Percentiles rank a stretch among this genome's conserved stretches.
Conservation (phyloP, 2,888 invertebrate genomes). For the Limnephilus auricula region DNA sequence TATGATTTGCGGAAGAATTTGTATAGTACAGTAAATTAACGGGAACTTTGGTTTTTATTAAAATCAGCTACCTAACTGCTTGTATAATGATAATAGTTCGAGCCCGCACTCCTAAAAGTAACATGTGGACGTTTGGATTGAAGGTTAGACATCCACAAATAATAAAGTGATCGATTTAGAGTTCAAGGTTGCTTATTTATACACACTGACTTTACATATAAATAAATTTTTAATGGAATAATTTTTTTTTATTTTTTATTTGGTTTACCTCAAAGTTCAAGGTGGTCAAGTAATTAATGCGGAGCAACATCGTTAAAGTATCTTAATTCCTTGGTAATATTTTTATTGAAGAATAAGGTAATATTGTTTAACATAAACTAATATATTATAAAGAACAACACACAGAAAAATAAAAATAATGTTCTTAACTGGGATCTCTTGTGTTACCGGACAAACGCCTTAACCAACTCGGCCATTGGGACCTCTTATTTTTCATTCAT, state of each 20-base stretch:
- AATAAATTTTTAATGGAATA: not conserved
- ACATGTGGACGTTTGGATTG: not conserved
- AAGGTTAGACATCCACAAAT: not conserved
- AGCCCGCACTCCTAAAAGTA: not conserved
- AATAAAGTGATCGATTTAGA: not conserved
- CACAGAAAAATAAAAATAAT: no score
- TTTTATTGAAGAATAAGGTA: no score
- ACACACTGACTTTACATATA: not conserved
- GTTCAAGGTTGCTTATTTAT: not conserved
- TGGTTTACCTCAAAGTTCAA: not conserved
- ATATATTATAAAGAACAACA: no score
- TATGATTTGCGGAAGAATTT: no score
- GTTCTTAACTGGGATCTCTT: no score
- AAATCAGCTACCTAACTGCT: no score
- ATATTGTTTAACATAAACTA: no score
- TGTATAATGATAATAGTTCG: not conserved
- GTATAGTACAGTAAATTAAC: not conserved
- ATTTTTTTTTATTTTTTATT: not conserved
- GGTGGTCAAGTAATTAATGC: not conserved
- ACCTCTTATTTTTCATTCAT: no score
- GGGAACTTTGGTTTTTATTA: not conserved
- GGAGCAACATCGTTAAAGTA: not conserved
- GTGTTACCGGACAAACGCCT: no score
- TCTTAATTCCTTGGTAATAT: not conserved
- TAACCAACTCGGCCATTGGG: no score